phyloP scores from a whole-genome alignment of 2,888 invertebrate species.

The Heteromyza rotundicornis region DNA sequence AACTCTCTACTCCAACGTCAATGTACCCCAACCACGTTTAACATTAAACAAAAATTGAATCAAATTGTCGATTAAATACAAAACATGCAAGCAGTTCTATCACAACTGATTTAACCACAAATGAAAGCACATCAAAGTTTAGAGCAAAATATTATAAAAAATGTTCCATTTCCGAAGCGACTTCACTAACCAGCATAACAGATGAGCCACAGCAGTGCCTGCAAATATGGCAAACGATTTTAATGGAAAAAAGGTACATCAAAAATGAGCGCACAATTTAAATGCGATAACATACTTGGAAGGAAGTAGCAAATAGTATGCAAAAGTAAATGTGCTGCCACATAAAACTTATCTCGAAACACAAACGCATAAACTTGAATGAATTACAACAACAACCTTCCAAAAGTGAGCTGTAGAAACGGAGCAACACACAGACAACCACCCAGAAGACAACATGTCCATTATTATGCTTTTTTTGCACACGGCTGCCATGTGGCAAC shows the following conservation, averaged over 20 bases:
- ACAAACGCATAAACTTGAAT: background rate
- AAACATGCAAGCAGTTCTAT: no score
- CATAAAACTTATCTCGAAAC: conserved; percentile 8
- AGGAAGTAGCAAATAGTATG: no score
- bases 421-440: background rate
- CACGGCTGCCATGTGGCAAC: conserved; percentile 11
- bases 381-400: no score
- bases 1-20: no score
- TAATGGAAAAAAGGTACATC: background rate
- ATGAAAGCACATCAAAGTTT: no score
- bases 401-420: background rate
- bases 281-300: background rate
- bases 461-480: conserved; percentile 8
- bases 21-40: no score
- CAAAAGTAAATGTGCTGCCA: background rate
- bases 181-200: background rate
- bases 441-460: conserved; percentile 5
- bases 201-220: background rate
- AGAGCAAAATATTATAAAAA: background rate
- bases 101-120: no score
- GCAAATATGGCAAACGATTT: background rate
- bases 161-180: background rate
- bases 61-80: no score
- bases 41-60: no score
- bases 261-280: background rate